Base-by-base conservation (phyloP, 2,888 invertebrate species). In the Drosophila algonquin region DNA sequence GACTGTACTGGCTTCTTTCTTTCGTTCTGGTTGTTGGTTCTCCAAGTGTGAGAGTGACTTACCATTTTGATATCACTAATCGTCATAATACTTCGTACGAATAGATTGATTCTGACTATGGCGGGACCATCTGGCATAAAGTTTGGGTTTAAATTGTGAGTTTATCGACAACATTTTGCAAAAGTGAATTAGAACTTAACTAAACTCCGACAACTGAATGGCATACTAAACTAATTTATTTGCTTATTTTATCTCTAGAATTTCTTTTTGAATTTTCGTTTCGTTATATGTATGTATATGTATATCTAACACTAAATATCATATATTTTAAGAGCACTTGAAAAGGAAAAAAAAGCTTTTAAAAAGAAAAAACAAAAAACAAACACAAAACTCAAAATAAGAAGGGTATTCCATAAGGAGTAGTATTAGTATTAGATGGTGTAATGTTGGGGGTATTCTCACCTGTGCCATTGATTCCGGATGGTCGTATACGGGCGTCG, bases 61-160 rank as follows among this genome's bases (percentile, higher is more conserved):
- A 98, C 98, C 98, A 98, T 98, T 94, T 98, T 98, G 94, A 97
- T 98, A 95, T 98, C 98, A 95, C 98, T 98, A 94, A 98, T 98
- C 93, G 98, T 98, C 93, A 97, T 97, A 93, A 98, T 97, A 96
- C 97, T 98, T 95, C 98, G 95, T 93, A 98, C 97, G 96, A 98
- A 98, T 94, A 98, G 96, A 96, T 98, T 98, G 93, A 98, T 97
- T 94, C 95, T 96, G 94, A 98, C 98, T 94, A 97, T 95, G 93
- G 98, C 98, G 92, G 98, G 98, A 93, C 98, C 98, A 96, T 97
- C 98, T 97, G 95, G 84, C 80, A 78, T 83, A 83, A 78, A 83
- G 83, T 94, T 92, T 92, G 40, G 77, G 74, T 83, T 82, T 63
- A 79, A 75, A 77, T 67, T 30, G 74, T 83, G 76, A 79, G 67